These are phyloP conservation scores for Diglossa brunneiventris DNA, from an alignment of 2,113 vertebrate species.

Conservation along the genomic window DNA sequence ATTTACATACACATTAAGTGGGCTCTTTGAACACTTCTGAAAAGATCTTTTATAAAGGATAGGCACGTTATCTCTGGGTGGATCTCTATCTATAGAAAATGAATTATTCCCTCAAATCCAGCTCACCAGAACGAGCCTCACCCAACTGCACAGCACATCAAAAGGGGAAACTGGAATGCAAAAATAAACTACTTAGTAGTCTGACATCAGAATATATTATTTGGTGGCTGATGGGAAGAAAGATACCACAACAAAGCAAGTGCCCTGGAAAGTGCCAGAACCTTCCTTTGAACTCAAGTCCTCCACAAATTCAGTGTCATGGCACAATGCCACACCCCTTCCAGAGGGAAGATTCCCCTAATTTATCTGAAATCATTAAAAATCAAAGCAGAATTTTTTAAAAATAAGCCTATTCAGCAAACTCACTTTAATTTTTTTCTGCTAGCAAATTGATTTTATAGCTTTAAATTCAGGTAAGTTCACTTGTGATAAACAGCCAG, in stretches of 20 bases:
- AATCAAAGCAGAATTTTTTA: not conserved
- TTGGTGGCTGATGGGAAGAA: not conserved
- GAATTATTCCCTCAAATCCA: not conserved
- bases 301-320: not conserved
- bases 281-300: not conserved
- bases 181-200: not conserved
- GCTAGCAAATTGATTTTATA: not conserved
- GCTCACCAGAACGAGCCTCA: not conserved
- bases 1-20: not conserved
- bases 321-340: not conserved
- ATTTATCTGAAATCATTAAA: not conserved
- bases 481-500: not conserved
- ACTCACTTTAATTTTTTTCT: not conserved
- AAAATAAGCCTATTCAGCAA: not conserved
- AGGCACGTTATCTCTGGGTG: accelerated
- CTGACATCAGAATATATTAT: not conserved
- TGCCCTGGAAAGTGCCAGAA: not conserved
- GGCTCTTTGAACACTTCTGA: not conserved
- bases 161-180: not conserved
- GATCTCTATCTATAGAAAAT: not conserved
- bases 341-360: not conserved
- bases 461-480: not conserved
- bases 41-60: not conserved
- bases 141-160: not conserved
- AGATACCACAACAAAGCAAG: not conserved